Evolutionary conservation across 2,888 invertebrate species (phyloP).

Genomic region (Miltochrista miniata): DNA sequence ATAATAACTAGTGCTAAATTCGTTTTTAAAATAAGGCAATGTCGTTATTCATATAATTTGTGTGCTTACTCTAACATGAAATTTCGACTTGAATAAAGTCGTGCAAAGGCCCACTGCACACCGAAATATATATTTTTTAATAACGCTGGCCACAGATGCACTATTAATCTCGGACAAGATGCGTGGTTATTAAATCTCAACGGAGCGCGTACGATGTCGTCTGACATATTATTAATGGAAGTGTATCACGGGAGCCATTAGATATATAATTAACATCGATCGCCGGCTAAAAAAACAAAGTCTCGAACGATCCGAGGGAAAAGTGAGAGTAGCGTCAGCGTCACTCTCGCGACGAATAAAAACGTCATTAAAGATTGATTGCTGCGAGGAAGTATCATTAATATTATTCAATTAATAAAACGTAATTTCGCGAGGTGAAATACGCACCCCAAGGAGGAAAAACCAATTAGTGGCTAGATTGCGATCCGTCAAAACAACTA

Average conservation of each 20-base stretch:
- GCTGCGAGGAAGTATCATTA: conserved; percentile 80
- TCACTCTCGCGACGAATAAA: conserved; percentile 77
- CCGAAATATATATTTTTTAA: conserved; percentile 62
- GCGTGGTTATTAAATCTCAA: conserved; percentile 78
- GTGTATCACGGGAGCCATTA: conserved; percentile 83
- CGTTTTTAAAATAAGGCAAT: conserved; percentile 34
- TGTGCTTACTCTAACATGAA: conserved; percentile 19
- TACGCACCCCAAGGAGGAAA: conserved; percentile 79
- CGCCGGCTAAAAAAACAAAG: conserved; percentile 64
- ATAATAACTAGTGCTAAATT: conserved; percentile 50
- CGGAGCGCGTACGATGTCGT: conserved; percentile 69
- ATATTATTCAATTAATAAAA: conserved; percentile 84
- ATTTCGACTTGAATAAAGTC: conserved; percentile 3
- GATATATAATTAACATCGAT: conserved; percentile 81
- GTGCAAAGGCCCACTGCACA: conserved; percentile 16
- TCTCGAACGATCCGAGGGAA: conserved; percentile 53
- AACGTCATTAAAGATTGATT: conserved; percentile 82
- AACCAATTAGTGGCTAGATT: conserved; percentile 84
- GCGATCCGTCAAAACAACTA: conserved; percentile 83
- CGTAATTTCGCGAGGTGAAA: conserved; percentile 78
- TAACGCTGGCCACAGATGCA: conserved; percentile 70
- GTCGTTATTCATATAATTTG: conserved; percentile 18
- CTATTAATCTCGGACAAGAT: conserved; percentile 72
- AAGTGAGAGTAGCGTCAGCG: conserved; percentile 66
- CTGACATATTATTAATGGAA: conserved; percentile 79